Base-by-base conservation (phyloP, 2,888 invertebrate genomes). In the Netelia melanura region DNA sequence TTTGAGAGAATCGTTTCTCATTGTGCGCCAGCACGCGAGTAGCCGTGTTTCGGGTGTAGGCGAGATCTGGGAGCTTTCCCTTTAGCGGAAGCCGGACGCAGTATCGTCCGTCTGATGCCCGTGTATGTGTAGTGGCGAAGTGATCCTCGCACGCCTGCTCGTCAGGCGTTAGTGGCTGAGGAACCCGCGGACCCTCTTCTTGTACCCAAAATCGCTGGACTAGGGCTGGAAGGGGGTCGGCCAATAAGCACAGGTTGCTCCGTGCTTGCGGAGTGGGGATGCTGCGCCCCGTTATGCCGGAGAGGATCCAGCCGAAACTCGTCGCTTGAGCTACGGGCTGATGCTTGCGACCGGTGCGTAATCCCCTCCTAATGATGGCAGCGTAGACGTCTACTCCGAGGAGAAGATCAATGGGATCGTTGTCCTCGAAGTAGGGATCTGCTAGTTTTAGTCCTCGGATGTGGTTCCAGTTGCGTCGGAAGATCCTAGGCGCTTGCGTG, bases 61-160 rank as follows among this genome's bases (percentile, higher is more conserved):
- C 83, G 17, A 80, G 62, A 21, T 65, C n/a, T 43, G 48, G 68
- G 1, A 44, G 2, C 3, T 21, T 10, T 2, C 61, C 62, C 11
- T 84, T 84, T 11, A 81, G 58, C 14, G 81, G 84, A 3, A 84
- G 38, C 48, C 71, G 67, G 11, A 84, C 81, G n/a, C 76, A 43
- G 62, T 84, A 81, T 21, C 70, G 81, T 44, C 84, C 81, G 10
- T 70, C 65, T n/a, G 62, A 25, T 10, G 56, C 8, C 25, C 84
- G 81, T n/a, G 70, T 54, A 23, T 71, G 75, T 17, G 81, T 58
- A 1, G 3, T 14, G 48, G 21, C n/a, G 58, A 84, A 84, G 38
- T 54, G 30, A 8, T 76, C 43, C 30, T 84, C 76, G 48, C 76
- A 84, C n/a, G 30, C 54, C 30, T 56, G 5, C 70, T 84, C 84